phyloP scores from a whole-genome alignment of 2,113 vertebrate genomes.

The Emydocephalus ijimae region DNA sequence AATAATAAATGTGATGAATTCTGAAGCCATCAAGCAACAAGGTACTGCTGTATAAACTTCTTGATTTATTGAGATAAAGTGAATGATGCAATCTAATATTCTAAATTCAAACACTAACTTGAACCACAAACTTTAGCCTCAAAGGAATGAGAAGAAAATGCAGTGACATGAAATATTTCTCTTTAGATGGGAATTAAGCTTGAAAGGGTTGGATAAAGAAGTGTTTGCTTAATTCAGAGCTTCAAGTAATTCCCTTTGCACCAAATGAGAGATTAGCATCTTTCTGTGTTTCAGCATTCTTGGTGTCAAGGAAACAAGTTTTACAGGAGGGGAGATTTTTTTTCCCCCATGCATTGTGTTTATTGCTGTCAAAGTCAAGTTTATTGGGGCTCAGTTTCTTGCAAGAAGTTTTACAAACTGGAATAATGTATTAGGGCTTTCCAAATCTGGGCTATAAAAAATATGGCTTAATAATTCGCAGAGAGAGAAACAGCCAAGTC shows the following conservation, averaged over 20 bases:
- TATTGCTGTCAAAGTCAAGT: not conserved
- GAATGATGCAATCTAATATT: not conserved
- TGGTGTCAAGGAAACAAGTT: not conserved
- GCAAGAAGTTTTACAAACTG: not conserved
- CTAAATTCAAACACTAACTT: not conserved
- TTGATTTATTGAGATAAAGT: not conserved
- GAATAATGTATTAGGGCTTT: not conserved
- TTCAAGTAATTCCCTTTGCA: not conserved
- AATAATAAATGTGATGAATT: not conserved
- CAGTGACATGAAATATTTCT: not conserved
- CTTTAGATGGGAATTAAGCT: not conserved
- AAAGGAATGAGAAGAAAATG: not conserved
- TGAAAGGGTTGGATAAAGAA: not conserved
- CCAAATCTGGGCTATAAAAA: not conserved
- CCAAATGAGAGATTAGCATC: not conserved
- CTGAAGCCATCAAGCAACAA: not conserved
- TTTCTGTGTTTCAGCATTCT: not conserved
- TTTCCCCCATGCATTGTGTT: too few species aligned
- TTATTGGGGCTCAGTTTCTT: not conserved
- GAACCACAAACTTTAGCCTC: not conserved
- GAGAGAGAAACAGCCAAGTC: not conserved
- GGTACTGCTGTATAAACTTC: not conserved
- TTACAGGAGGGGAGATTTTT: not conserved
- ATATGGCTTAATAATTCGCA: not conserved
- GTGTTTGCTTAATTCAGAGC: not conserved